Conservation (phyloP, 2,113 vertebrate genomes). For the Podarcis raffonei region DNA sequence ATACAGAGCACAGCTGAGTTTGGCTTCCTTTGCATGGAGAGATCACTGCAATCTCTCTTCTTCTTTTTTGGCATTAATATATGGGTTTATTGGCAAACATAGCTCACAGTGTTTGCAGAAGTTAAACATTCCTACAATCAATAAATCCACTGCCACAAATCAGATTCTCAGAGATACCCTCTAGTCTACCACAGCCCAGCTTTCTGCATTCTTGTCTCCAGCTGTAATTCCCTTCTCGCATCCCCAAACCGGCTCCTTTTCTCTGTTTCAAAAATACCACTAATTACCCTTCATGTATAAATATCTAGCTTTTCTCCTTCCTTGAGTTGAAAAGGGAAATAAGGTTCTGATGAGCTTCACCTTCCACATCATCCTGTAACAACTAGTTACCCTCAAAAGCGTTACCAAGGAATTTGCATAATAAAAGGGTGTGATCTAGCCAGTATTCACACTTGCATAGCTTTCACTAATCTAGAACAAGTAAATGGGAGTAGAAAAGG, state of each 20-base stretch:
- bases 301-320: too few relatives aligned
- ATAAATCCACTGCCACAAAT: background rate
- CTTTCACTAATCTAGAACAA: background rate
- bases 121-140: background rate
- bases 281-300: too few relatives aligned
- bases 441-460: background rate
- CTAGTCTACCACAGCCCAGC: too few relatives aligned
- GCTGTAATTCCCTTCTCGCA: too few relatives aligned
- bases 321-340: background rate
- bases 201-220: too few relatives aligned
- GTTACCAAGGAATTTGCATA: background rate
- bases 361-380: background rate
- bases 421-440: background rate
- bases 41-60: background rate
- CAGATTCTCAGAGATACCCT: background rate
- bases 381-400: background rate
- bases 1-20: background rate
- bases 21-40: background rate
- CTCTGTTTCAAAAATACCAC: too few relatives aligned
- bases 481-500: background rate
- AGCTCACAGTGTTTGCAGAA: background rate
- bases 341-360: background rate
- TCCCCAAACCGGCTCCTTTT: too few relatives aligned
- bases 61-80: background rate
- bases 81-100: background rate